Evolutionary conservation across 2,888 invertebrate genomes (phyloP), one percentile per base, ranked within the genome.

Genomic region (Drosophila paranaensis): DNA sequence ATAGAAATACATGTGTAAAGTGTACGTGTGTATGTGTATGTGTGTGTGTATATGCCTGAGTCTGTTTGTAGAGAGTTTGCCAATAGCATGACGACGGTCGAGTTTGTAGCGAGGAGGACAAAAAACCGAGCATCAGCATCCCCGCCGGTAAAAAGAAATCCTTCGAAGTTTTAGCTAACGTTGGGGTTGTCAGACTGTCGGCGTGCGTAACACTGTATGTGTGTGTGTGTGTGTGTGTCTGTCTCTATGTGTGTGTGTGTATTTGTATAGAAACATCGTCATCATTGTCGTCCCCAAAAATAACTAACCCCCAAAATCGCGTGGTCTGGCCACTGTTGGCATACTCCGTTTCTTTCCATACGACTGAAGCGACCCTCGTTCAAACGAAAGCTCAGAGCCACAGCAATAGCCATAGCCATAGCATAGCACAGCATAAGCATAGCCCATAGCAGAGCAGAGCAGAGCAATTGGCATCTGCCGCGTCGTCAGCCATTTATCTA

Each of bases 221-320:
- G 4, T 60, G 10, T 43, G 11, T 20, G 4, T 60, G 10, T 43
- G 30, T 37, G 25, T 56, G 6, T 45, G 11, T 45, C 11, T 45
- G 11, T 25, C 10, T 57, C 10, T 57, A 16, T 55, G 27, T 27
- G 25, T 56, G 42, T 55, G 30, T 56, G 16, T 25, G 39, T 30
- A 35, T 53, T 51, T 74, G 60, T 62, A 60, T 54, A 43, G 53
- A 39, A 74, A 63, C 79, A 66, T 63, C 69, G 75, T 45, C 70
- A 69, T 64, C 57, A 61, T 53, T 79, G 65, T 58, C 73, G 79
- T 79, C 55, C 79, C 85, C 88, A 88, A 88, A 82, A 84, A 88
- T 82, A 82, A 85, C 82, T 82, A 79, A 82, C 82, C 82, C 82
- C 77, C 82, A 77, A 68, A 68, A 68, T 62, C 48, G 70, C 50